phyloP scores from a whole-genome alignment of 2,113 vertebrate genomes.

The Amblyornis subalaris region DNA sequence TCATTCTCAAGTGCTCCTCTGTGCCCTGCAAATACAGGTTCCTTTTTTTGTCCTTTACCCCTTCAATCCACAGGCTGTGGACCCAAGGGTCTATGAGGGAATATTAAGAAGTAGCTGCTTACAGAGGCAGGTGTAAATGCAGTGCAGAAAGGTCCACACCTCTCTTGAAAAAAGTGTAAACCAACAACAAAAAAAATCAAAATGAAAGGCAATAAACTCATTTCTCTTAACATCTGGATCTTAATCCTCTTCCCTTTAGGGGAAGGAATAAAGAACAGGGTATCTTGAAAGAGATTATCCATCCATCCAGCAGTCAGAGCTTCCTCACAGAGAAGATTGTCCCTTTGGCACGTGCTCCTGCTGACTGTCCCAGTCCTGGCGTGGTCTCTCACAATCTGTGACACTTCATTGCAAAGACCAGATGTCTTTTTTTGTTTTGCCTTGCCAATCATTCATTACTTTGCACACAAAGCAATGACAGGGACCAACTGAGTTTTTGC shows the following conservation, averaged over 20 bases:
- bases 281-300: neutral
- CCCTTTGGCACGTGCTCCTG: neutral
- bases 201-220: neutral
- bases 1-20: neutral
- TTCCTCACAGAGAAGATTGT: neutral
- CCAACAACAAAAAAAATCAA: neutral
- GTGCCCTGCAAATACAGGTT: neutral
- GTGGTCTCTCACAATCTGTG: neutral
- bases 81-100: neutral
- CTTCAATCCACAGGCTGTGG: neutral
- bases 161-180: neutral
- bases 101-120: neutral
- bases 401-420: neutral
- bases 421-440: neutral
- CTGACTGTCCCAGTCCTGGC: neutral
- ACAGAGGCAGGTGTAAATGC: neutral
- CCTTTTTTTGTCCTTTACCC: neutral
- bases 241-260: neutral
- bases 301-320: neutral
- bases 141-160: rapidly evolving
- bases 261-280: neutral
- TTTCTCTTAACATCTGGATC: neutral
- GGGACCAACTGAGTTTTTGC: neutral
- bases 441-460: neutral
- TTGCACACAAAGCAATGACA: neutral